Evolutionary conservation across 2,797 vertebrate genomes (phyloP).

Genomic region (Eutrigla gurnardus): DNA sequence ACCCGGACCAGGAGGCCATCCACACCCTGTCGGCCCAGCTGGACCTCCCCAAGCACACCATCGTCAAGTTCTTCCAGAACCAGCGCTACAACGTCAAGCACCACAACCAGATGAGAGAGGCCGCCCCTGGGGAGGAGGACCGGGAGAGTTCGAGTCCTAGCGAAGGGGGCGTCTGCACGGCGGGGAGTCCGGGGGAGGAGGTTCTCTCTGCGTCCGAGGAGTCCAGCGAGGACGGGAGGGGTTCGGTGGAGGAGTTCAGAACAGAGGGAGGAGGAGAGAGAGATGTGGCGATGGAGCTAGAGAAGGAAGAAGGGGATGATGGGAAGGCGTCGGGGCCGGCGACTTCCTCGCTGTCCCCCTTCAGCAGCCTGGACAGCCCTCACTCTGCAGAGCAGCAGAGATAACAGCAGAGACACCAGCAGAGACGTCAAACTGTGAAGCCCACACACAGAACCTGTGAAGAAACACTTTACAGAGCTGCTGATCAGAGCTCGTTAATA

Average conservation of each 20-base stretch:
- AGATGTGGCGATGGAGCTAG: slow-evolving; percentile 56
- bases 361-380: slow-evolving; percentile 71
- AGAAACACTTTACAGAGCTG: slow-evolving; percentile 44
- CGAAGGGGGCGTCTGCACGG: slow-evolving; percentile 26
- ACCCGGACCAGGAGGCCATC: slow-evolving; percentile 97
- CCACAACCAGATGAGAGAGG: slow-evolving; percentile 89
- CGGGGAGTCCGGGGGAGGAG: slow-evolving; percentile 83
- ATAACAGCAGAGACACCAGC: slow-evolving; percentile 57
- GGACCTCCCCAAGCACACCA: slow-evolving; percentile 97
- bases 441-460: slow-evolving; percentile 27
- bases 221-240: slow-evolving; percentile 87
- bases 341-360: slow-evolving; percentile 64
- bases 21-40: slow-evolving; percentile 97
- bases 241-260: slow-evolving; percentile 83
- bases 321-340: slow-evolving; percentile 53
- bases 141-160: slow-evolving; percentile 48
- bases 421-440: slow-evolving; percentile 35
- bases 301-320: slow-evolving; percentile 59
- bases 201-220: slow-evolving; percentile 88
- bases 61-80: slow-evolving; percentile 99
- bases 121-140: slow-evolving; percentile 64
- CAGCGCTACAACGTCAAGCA: slow-evolving; percentile 97
- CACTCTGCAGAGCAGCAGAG: slow-evolving; percentile 73
- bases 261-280: slow-evolving; percentile 41
- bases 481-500: slow-evolving; percentile 43